Conservation (phyloP, 2,797 vertebrate genomes). For the Gymnodraco acuticeps region DNA sequence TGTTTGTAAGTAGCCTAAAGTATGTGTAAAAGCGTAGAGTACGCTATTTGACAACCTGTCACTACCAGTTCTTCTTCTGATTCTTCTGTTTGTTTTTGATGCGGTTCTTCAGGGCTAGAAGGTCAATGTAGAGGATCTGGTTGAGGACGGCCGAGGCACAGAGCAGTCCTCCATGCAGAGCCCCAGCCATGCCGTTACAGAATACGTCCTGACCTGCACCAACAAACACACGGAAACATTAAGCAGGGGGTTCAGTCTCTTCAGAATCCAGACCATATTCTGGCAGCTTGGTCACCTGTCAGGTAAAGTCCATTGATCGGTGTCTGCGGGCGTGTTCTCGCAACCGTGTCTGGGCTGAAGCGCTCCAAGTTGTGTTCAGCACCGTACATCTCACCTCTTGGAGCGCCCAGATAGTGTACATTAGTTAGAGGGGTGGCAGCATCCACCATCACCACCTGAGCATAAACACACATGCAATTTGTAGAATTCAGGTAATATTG, state of each 20-base stretch:
- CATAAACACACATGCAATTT: constrained; percentile 1
- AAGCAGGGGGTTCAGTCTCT: background rate
- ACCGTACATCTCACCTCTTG: constrained; percentile 86
- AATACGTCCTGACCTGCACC: constrained; percentile 85
- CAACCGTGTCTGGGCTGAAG: constrained; percentile 80
- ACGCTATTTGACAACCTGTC: background rate
- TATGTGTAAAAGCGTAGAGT: background rate
- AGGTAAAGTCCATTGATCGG: constrained; percentile 86
- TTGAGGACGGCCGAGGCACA: constrained; percentile 85
- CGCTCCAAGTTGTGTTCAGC: constrained; percentile 84
- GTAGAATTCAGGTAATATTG: background rate
- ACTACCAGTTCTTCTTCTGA: constrained; percentile 13
- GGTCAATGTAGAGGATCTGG: constrained; percentile 85
- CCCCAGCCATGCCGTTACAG: constrained; percentile 86
- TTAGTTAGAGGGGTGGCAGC: constrained; percentile 85
- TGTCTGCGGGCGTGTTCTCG: constrained; percentile 80
- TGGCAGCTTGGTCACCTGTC: constrained; percentile 78
- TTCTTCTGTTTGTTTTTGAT: constrained; percentile 70
- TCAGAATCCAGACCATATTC: background rate
- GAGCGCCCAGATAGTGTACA: constrained; percentile 84
- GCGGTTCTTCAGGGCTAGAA: constrained; percentile 81
- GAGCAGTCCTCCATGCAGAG: constrained; percentile 84
- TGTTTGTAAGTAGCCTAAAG: background rate
- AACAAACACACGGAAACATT: constrained; percentile 8
- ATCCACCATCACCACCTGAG: constrained; percentile 85